Evolutionary conservation across 2,797 vertebrate species (phyloP).

Genomic region (Spinus olivaceus): DNA sequence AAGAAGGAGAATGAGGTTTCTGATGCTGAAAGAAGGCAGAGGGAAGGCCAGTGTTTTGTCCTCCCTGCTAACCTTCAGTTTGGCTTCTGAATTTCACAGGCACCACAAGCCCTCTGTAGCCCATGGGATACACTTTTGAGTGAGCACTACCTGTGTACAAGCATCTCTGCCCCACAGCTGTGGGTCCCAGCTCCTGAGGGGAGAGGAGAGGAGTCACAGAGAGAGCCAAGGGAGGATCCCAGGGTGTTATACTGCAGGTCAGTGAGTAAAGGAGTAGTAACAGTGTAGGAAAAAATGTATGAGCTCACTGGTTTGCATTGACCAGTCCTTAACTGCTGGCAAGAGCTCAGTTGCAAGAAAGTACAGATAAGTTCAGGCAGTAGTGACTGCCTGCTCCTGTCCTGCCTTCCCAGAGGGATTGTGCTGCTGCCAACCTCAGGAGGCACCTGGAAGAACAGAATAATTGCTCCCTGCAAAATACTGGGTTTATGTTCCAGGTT

Average conservation of each 20-base stretch:
- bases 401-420: rapidly evolving
- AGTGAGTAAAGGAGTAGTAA: not conserved
- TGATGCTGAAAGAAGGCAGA: not conserved
- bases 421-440: rapidly evolving
- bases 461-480: not conserved
- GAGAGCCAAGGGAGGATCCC: not conserved
- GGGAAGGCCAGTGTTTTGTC: not conserved
- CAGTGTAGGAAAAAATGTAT: not conserved
- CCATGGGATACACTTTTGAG: not conserved
- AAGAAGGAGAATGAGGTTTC: not conserved
- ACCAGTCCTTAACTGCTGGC: not conserved
- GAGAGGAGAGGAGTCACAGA: not conserved
- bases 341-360: not conserved
- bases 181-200: not conserved
- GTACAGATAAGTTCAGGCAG: not conserved
- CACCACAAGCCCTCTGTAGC: not conserved
- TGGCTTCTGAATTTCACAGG: not conserved
- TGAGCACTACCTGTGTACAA: rapidly evolving
- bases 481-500: not conserved
- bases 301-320: not conserved
- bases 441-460: not conserved
- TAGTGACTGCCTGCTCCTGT: not conserved
- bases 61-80: not conserved
- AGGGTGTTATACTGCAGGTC: not conserved
- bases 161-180: rapidly evolving